Conservation (phyloP, 2,113 vertebrate genomes). For the Nannobrachium achirus region DNA sequence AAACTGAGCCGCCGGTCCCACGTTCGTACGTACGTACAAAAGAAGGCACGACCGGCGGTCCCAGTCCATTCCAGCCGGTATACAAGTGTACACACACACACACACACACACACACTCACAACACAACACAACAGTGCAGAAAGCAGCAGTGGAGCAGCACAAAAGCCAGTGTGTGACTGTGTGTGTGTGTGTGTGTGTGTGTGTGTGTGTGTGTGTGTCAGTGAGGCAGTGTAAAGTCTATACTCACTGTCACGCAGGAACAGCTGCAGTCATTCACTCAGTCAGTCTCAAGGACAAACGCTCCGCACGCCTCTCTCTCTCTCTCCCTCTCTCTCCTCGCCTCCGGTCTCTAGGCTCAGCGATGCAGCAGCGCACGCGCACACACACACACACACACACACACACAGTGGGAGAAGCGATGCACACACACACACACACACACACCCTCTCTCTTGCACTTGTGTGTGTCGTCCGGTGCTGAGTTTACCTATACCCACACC, state of each 20-base stretch:
- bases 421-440: slow-evolving; percentile 11
- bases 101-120: slow-evolving; percentile 7
- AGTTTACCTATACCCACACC: slow-evolving; percentile 65
- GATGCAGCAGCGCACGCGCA: slow-evolving; percentile 70
- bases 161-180: too few species aligned
- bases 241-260: slow-evolving; percentile 68
- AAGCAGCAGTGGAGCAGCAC: too few species aligned
- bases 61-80: too few species aligned
- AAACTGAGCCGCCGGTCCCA: too few species aligned
- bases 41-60: too few species aligned
- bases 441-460: slow-evolving; percentile 34
- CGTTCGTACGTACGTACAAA: too few species aligned
- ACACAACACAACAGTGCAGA: too few species aligned
- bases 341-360: slow-evolving; percentile 84
- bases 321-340: slow-evolving; percentile 74
- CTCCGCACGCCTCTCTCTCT: too few species aligned
- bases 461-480: slow-evolving; percentile 53
- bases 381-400: slow-evolving; percentile 29
- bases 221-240: too few species aligned
- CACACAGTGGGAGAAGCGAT: background rate
- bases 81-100: background rate
- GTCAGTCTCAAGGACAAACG: slow-evolving; percentile 98
- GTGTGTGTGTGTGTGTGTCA: too few species aligned
- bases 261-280: slow-evolving; percentile 74
- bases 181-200: too few species aligned